Evolutionary conservation across 2,113 vertebrate genomes (phyloP), one percentile per base, ranked within the genome.

Genomic region (Potamarius usumacintae): DNA sequence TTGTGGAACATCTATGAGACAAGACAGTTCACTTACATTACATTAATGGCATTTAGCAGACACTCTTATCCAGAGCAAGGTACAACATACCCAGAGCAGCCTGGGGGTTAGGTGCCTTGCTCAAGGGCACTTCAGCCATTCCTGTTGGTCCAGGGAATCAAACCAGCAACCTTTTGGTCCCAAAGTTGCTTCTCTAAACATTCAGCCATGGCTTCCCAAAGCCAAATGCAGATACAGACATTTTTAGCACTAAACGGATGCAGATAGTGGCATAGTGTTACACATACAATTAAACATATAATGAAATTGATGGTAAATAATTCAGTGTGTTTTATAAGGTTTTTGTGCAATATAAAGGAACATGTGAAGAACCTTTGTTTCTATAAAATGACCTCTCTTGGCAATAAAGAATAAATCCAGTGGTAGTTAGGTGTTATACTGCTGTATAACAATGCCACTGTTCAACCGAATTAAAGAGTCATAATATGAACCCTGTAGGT

Each of bases 391-490:
- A 58, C 53, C 27, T 81, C 57, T 81, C 57, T 17, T 57, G 15
- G 52, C 53, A 30, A 17, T 57, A 18, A 81, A 60, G n/a, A 53
- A 65, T 86, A 67, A 79, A 79, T 79, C 84, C 60, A 65, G 8
- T 22, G n/a, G 4, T 58, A 25, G 52, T 84, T 72, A 71, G 83
- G 15, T 53, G 9, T 63, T 62, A 30, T 18, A 30, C 34, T 60
- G 84, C 72, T 76, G 30, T n/a, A 42, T 62, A 76, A 52, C 25
- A 52, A 27, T 63, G 53, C 48, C 15, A 83, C 62, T 65, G 15
- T 52, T 48, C 58, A 62, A 83, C 63, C 25, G 10, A 52, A 57
- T 86, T 86, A 42, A 27, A 71, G 5, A 57, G 80, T 30, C 25
- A 34, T 83, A 62, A 34, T 77, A 65, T 42, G 17, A n/a, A 72